A percentile compares a stretch with the other conserved stretches of the same genome.
Evolutionary conservation across 2,113 vertebrate species (phyloP).

Genomic region (Ictidomys tridecemlineatus): DNA sequence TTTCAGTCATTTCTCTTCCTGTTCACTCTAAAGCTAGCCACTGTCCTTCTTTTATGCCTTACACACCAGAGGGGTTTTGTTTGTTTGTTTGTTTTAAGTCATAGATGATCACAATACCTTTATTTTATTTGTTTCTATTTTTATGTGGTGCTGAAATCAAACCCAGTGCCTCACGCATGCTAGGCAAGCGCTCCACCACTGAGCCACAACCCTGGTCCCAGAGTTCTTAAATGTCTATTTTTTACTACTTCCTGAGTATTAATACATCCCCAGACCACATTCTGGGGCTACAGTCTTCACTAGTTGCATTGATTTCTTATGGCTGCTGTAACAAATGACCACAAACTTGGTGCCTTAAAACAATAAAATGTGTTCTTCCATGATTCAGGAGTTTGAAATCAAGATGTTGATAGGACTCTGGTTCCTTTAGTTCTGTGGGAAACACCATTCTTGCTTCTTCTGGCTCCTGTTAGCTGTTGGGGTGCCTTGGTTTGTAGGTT

Average conservation of each 20-base stretch:
- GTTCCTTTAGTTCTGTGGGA: not conserved
- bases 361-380: not conserved
- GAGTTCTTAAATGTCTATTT: not conserved
- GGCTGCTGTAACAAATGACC: not conserved
- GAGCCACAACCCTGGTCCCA: too few species aligned
- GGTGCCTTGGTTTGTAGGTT: not conserved
- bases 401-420: not conserved
- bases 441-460: not conserved
- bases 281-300: not conserved
- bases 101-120: too few species aligned
- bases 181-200: too few species aligned
- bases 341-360: not conserved
- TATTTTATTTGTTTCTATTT: too few species aligned
- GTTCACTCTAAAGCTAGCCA: not conserved
- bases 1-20: not conserved
- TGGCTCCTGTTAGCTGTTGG: not conserved
- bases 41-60: not conserved
- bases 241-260: not conserved
- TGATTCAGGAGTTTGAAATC: not conserved
- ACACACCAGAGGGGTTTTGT: not conserved
- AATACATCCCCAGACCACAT: not conserved
- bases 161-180: too few species aligned
- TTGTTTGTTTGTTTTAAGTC: too few species aligned
- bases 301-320: conserved; percentile 42
- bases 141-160: too few species aligned